Base-by-base conservation (phyloP, 2,888 invertebrate species). In the Noctua pronuba region DNA sequence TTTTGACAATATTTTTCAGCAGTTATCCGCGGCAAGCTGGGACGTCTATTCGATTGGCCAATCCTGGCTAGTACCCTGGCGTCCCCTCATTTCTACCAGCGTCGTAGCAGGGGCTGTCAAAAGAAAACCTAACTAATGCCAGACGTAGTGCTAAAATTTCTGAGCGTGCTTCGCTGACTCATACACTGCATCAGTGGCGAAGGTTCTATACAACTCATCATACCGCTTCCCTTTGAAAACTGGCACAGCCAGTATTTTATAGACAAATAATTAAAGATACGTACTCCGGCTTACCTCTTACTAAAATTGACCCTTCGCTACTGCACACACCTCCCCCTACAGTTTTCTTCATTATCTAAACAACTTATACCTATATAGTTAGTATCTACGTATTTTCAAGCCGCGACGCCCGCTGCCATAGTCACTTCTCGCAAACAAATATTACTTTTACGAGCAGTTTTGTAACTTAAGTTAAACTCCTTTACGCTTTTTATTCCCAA, bases 361-460 rank as follows among this genome's bases (percentile, higher is more conserved):
- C n/a, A n/a, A 28, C 16, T 16, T 58, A 58, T 16, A 28, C 18
- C 31, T 16, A 2, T 31, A 38, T 24, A 18, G 8, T 60, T 10
- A 1, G 31, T 62, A 18, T 60, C 1, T 58, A 8, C 24, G 10
- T 28, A 41, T 60, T 73, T 70, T 11, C 52, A 46, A 71, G 31
- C 21, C 55, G 1, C 1, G 11, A 44, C 24, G 55, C 70, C 44
- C 58, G 24, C 11, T 41, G 71, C 65, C 28, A 55, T 18, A 83
- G 10, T 72, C 38, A 28, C 31, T 52, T 38, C 71, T 65, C 31
- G n/a, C 75, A 71, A 78, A 78, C 73, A 83, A 84, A 82, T 73
- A 83, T 83, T 70, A 84, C 74, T 86, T 83, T 82, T 60, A 70
- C 83, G 58, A 38, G 52, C 69, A 46, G 52, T 75, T 82, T 75